These are phyloP conservation scores for Lucinisca nassula DNA, from an alignment of 2,888 invertebrate genomes.

Conservation along the genomic window DNA sequence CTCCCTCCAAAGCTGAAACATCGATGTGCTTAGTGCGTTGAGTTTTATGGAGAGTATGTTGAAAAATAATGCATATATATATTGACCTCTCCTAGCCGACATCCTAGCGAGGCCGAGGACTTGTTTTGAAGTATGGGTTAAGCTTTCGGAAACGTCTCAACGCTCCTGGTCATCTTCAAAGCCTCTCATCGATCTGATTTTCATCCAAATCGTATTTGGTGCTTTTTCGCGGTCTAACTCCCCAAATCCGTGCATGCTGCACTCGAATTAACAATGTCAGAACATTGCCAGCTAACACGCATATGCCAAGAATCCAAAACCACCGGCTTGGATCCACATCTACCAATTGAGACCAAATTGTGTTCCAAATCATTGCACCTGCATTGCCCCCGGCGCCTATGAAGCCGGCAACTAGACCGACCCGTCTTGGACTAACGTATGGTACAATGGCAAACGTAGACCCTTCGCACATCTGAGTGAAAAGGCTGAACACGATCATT, in stretches of 20 bases:
- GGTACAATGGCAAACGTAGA: conserved; percentile 38
- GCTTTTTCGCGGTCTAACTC: background rate
- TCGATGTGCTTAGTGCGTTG: too few species aligned
- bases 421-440: conserved; percentile 10
- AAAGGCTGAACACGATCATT: conserved; percentile 46
- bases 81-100: too few species aligned
- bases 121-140: too few species aligned
- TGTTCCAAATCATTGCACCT: conserved; percentile 55
- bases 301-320: conserved; percentile 51
- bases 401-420: conserved; percentile 54
- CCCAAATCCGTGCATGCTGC: conserved; percentile 33
- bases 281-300: conserved; percentile 30
- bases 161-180: too few species aligned
- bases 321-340: conserved; percentile 47
- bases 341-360: conserved; percentile 52
- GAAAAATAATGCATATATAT: too few species aligned
- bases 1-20: too few species aligned
- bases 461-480: conserved; percentile 59
- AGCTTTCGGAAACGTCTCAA: too few species aligned
- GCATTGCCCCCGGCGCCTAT: conserved; percentile 62
- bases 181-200: too few species aligned
- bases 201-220: too few species aligned
- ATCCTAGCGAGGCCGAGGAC: too few species aligned
- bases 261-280: conserved; percentile 30
- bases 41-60: too few species aligned